Conservation (phyloP, 2,888 invertebrate genomes). For the Nineta flava region DNA sequence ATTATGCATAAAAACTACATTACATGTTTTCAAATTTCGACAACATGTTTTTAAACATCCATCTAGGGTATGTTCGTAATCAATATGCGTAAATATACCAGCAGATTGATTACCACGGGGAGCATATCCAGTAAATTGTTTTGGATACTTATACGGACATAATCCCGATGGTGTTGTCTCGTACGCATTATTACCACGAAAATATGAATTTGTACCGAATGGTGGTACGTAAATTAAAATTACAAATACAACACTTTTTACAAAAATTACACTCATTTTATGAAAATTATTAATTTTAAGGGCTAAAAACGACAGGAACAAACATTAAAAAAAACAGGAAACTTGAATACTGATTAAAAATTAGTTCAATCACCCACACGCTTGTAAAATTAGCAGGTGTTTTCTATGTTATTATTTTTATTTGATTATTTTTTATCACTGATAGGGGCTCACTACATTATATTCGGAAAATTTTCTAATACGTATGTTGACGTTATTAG, state of each 20-base stretch:
- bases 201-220: not conserved
- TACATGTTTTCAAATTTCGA: constrained; percentile 41
- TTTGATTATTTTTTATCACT: too few species aligned
- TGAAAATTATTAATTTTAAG: too few species aligned
- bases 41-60: constrained; percentile 55
- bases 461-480: too few species aligned
- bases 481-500: too few species aligned
- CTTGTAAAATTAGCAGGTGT: too few species aligned
- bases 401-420: too few species aligned
- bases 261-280: too few species aligned
- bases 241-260: not conserved
- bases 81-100: constrained; percentile 42
- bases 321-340: too few species aligned
- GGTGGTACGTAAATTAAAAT: not conserved
- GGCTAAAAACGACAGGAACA: too few species aligned
- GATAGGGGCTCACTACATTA: too few species aligned
- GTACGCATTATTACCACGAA: not conserved
- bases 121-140: constrained; percentile 4
- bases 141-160: constrained; percentile 4
- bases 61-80: constrained; percentile 34
- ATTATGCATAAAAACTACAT: constrained; percentile 64
- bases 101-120: constrained; percentile 5
- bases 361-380: too few species aligned
- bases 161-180: not conserved
- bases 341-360: too few species aligned